Conservation (phyloP, 2,888 invertebrate species). For the Caenorhabditis zanzibari region DNA sequence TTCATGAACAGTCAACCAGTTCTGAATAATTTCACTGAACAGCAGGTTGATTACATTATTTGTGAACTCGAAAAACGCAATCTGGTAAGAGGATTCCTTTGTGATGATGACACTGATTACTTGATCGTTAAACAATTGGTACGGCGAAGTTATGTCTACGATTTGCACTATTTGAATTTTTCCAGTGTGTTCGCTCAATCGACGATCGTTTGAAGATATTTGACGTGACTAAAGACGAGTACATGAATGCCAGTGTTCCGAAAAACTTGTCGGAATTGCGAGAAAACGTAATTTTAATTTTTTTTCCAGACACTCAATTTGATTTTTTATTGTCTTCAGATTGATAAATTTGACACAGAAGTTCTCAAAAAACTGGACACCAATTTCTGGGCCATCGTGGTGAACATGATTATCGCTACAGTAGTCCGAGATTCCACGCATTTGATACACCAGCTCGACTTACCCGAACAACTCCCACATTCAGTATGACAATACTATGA, state of each 20-base stretch:
- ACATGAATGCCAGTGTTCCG: constrained; percentile 12
- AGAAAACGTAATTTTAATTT: not conserved
- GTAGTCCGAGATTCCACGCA: not conserved
- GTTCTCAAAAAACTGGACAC: not conserved
- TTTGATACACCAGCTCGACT: too few species aligned
- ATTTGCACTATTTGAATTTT: too few species aligned
- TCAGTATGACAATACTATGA: not conserved
- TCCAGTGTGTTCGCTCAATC: not conserved
- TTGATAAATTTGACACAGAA: not conserved
- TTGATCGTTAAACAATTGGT: constrained; percentile 15
- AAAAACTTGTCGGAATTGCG: not conserved
- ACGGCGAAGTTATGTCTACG: too few species aligned
- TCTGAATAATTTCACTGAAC: not conserved
- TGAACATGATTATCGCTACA: constrained; percentile 6
- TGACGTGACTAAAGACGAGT: constrained; percentile 2
- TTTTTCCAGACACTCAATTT: not conserved
- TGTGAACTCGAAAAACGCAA: not conserved
- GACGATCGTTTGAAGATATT: not conserved
- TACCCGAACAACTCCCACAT: not conserved
- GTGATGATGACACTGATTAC: not conserved
- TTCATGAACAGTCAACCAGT: not conserved
- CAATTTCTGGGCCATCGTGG: not conserved
- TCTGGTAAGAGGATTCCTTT: not conserved
- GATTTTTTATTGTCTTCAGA: not conserved
- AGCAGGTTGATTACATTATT: not conserved